These are phyloP conservation scores for Drosophila anomalipes DNA, from an alignment of 2,888 invertebrate genomes.

Conservation along the genomic window DNA sequence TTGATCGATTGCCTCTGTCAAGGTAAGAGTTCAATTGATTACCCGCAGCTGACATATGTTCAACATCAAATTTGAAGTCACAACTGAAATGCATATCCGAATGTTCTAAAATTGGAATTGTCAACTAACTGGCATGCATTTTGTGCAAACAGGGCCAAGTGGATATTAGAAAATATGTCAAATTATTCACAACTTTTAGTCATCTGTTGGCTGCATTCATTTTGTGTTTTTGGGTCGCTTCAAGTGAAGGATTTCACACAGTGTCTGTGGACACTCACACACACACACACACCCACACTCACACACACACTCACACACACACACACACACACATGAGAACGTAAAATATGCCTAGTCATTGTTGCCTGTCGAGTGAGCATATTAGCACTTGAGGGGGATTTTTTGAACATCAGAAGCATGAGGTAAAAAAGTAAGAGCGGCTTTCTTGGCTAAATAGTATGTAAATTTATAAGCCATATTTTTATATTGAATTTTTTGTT, in stretches of 20 bases:
- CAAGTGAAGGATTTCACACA: slow-evolving; percentile 25
- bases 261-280: slow-evolving; percentile 4
- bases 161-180: slow-evolving; percentile 2
- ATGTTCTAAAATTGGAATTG: not conserved
- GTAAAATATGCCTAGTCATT: not conserved
- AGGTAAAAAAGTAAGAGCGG: not conserved
- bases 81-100: not conserved
- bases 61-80: not conserved
- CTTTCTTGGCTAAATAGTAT: not conserved
- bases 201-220: not conserved
- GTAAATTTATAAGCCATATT: not conserved
- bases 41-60: slow-evolving; percentile 2
- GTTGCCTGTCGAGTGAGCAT: not conserved
- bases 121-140: slow-evolving; percentile 1
- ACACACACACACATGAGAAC: not conserved
- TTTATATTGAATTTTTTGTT: not conserved
- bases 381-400: not conserved
- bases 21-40: slow-evolving; percentile 24
- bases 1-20: slow-evolving; percentile 23
- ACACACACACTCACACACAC: not conserved
- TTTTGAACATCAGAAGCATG: not conserved
- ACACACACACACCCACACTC: not conserved
- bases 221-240: slow-evolving; percentile 52
- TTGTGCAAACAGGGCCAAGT: slow-evolving; percentile 11
- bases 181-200: slow-evolving; percentile 16